Conservation (phyloP, 2,113 vertebrate species). For the Prietella phreatophila region DNA sequence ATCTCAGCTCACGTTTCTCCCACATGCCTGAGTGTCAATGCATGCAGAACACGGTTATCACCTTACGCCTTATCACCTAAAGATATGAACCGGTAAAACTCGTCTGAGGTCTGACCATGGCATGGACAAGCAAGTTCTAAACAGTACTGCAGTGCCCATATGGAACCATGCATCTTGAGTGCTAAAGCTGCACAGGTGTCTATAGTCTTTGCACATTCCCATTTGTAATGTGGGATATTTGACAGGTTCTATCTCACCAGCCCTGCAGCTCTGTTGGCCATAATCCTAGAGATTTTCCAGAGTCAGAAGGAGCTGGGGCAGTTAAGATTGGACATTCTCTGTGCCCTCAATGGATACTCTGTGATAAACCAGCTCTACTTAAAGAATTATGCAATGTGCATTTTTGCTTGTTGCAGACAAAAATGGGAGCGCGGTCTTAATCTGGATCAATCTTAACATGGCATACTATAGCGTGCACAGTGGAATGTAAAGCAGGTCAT, state of each 20-base stretch:
- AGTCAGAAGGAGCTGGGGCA: slow-evolving; percentile 10
- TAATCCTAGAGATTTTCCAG: slow-evolving; percentile 33
- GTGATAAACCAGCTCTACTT: slow-evolving; percentile 66
- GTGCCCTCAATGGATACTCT: slow-evolving; percentile 13
- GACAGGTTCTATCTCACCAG: slow-evolving; percentile 6
- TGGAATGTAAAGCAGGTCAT: slow-evolving; percentile 31
- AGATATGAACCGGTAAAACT: slow-evolving; percentile 12
- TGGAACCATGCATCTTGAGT: background rate
- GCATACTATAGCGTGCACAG: background rate
- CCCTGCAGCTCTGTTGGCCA: background rate
- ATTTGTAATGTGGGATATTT: background rate
- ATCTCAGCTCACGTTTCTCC: slow-evolving; percentile 18
- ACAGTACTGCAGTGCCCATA: background rate
- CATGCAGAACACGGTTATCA: slow-evolving; percentile 22
- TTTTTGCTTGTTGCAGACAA: slow-evolving; percentile 34
- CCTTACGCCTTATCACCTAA: slow-evolving; percentile 41
- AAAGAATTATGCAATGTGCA: slow-evolving; percentile 67
- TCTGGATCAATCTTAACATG: slow-evolving; percentile 25
- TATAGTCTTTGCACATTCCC: background rate
- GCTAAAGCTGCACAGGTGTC: slow-evolving; percentile 25
- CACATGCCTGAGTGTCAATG: slow-evolving; percentile 12
- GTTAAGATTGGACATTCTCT: slow-evolving; percentile 16
- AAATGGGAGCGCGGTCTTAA: slow-evolving; percentile 36
- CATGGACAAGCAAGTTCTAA: background rate
- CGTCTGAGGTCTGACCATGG: background rate